Conservation (phyloP, 1,140 invertebrate genomes). For the Notospermus geniculatus region DNA sequence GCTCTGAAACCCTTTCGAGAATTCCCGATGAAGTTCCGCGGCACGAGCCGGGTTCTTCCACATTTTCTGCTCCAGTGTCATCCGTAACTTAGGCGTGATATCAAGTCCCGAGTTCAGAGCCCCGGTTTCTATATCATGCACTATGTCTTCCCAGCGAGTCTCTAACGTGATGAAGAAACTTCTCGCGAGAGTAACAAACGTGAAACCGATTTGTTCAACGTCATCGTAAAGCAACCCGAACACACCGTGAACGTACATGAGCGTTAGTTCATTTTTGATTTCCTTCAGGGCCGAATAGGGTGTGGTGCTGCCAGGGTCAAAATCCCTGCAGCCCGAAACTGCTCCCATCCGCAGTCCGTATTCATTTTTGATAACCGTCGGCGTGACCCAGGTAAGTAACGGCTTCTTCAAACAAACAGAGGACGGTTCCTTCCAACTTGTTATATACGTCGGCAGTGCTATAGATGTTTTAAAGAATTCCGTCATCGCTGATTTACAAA, state of each 20-base stretch:
- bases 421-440: background rate
- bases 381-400: background rate
- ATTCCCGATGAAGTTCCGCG: conserved; percentile 1
- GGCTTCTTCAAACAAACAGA: background rate
- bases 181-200: background rate
- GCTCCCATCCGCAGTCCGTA: too few species aligned
- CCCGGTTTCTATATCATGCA: background rate
- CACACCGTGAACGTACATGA: conserved; percentile 6
- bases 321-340: too few species aligned
- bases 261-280: background rate
- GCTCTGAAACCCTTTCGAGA: background rate
- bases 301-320: background rate
- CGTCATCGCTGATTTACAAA: background rate
- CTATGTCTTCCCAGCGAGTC: background rate
- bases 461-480: background rate
- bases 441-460: too few species aligned
- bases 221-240: conserved; percentile 1
- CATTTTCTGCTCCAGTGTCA: background rate
- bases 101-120: background rate
- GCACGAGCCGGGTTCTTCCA: background rate
- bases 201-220: background rate
- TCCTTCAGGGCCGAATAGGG: background rate
- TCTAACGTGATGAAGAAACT: background rate
- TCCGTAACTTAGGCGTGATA: background rate
- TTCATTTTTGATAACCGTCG: background rate